These are phyloP conservation scores for Pitangus sulphuratus DNA, from an alignment of 2,797 vertebrate genomes.

Conservation along the genomic window DNA sequence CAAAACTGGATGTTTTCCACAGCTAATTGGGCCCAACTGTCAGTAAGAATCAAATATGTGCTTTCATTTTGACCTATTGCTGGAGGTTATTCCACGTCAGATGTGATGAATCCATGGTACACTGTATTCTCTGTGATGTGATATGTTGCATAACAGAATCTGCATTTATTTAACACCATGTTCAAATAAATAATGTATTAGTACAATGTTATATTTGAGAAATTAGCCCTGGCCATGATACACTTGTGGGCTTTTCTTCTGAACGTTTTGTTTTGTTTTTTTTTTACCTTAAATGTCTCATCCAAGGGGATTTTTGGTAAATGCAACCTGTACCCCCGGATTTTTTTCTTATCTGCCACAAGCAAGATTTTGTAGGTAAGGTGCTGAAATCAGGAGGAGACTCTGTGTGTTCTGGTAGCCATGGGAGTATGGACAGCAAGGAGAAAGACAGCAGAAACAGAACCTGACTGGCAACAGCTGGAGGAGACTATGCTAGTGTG, in stretches of 20 bases:
- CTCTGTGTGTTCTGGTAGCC: neutral
- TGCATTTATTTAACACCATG: neutral
- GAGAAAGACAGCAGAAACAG: neutral
- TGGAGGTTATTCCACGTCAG: neutral
- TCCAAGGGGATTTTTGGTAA: neutral
- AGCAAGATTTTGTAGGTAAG: neutral
- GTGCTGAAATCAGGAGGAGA: neutral
- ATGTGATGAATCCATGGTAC: neutral
- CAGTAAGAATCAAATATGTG: neutral
- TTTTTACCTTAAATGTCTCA: neutral
- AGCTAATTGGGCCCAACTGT: neutral
- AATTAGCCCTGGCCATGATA: neutral
- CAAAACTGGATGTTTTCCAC: neutral
- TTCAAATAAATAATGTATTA: neutral
- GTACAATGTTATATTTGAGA: neutral
- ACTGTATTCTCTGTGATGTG: neutral
- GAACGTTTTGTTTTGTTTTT: neutral
- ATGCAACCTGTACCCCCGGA: neutral
- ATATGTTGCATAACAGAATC: neutral
- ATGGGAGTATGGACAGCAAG: neutral
- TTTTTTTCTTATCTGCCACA: neutral
- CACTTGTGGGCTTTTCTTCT: neutral
- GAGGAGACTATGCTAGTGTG: rapidly evolving
- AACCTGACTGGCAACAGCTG: neutral
- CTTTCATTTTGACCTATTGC: slow-evolving; percentile 33